These are phyloP conservation scores for Lonchura striata DNA, from an alignment of 2,113 vertebrate genomes.

Conservation along the genomic window DNA sequence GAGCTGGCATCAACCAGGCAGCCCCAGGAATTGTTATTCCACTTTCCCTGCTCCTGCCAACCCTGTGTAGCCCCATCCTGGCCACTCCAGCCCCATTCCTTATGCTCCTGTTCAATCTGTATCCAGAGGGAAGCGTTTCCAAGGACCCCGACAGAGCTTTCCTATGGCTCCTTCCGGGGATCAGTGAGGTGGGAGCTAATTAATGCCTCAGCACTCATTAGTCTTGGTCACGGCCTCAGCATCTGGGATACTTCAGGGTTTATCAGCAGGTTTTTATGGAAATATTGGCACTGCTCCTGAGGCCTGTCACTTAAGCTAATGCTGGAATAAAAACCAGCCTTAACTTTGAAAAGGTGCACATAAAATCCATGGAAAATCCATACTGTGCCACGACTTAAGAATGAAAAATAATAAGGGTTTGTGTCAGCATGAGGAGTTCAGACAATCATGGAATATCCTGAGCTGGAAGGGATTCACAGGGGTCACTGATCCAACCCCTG, in stretches of 20 bases:
- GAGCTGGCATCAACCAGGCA: background rate
- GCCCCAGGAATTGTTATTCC: background rate
- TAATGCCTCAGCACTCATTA: background rate
- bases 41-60: background rate
- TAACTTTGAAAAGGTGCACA: background rate
- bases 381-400: background rate
- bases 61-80: accelerated
- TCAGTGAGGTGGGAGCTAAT: background rate
- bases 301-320: background rate
- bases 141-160: background rate
- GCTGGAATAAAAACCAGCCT: background rate
- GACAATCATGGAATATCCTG: background rate
- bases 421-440: background rate
- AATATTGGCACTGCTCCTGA: background rate
- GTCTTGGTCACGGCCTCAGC: background rate
- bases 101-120: background rate
- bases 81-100: background rate
- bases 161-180: accelerated
- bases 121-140: background rate
- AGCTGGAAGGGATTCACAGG: accelerated
- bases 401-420: background rate
- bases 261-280: background rate
- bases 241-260: background rate
- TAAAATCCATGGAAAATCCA: background rate
- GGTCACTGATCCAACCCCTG: accelerated